Evolutionary conservation across 2,797 vertebrate species (phyloP).

Genomic region (Sebastes cheni): DNA sequence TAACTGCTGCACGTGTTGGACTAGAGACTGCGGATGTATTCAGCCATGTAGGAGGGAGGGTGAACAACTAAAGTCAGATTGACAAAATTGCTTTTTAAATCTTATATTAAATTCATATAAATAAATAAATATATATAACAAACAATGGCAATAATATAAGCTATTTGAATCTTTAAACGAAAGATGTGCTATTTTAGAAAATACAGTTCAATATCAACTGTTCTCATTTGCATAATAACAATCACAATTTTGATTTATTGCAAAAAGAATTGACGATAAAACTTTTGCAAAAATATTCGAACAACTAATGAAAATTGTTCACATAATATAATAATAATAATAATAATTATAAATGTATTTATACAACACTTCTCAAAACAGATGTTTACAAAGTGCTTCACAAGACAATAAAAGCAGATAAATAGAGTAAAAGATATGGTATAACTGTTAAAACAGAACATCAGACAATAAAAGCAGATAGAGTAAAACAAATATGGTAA

Average conservation of each 20-base stretch:
- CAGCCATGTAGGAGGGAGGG: background rate
- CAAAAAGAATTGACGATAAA: background rate
- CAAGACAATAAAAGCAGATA: no score
- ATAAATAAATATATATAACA: no score
- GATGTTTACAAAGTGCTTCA: no score
- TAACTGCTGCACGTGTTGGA: conserved; percentile 9
- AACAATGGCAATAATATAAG: background rate
- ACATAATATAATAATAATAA: background rate
- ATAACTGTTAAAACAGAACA: no score
- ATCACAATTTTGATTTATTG: background rate
- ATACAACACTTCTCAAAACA: no score
- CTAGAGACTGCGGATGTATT: background rate
- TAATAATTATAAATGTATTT: background rate
- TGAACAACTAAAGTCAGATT: background rate
- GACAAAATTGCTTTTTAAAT: background rate
- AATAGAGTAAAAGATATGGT: no score
- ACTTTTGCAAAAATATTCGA: background rate
- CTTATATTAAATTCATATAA: background rate
- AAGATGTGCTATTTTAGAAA: background rate
- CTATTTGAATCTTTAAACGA: background rate
- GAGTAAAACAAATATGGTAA: background rate
- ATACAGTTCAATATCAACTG: background rate
- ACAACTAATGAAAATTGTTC: background rate
- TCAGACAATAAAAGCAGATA: no score
- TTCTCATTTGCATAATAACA: background rate